Evolutionary conservation across 2,797 vertebrate genomes (phyloP), one percentile per base, ranked within the genome.

Genomic region (Chrysocyon brachyurus): DNA sequence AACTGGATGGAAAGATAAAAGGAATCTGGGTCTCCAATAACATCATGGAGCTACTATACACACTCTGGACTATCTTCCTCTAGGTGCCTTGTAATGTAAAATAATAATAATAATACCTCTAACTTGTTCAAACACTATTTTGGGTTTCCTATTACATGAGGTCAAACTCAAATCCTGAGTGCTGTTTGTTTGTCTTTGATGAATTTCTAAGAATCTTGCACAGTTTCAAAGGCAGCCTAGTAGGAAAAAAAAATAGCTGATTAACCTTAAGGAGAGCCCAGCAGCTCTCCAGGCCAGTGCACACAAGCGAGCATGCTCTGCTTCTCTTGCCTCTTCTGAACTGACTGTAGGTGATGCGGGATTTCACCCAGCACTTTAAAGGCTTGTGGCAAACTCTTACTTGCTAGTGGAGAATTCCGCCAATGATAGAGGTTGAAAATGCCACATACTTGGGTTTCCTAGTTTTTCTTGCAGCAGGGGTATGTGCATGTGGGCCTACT

Each of bases 171-270:
- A 70, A 77, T 84, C 17, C 36, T 49, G 12, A n/a, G 68, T n/a
- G 26, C 2, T 31, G 24, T 66, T 59, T 86, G 36, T 61, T 84
- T 94, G 77, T 46, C 86, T 93, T 73, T 79, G 36, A 31, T 12
- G 36, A 57, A 82, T 2, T 14, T 19, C 5, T 12, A 70, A 91
- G 52, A 92, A 49, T 91, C 70, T 89, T 79, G 31, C 14, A 10
- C 3, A 81, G 87, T 75, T 61, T 84, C 87, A 33, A 83, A 92
- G 63, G 24, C 83, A 96, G 40, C 56, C 61, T 64, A 36, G 31
- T 9, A 63, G 52, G 52, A 26, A 93, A 93, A 73, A 49, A 93
- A 73, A 78, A 46, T 61, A 49, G 36, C 0, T 59, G 40, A 46
- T 17, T 73, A 52, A 24, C n/a, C 26, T 33, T 66, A 46, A 46